Percentiles rank a stretch among this genome's conserved stretches.
These are phyloP conservation scores for Chromobotia macracanthus DNA, from an alignment of 2,797 vertebrate species.

Conservation along the genomic window DNA sequence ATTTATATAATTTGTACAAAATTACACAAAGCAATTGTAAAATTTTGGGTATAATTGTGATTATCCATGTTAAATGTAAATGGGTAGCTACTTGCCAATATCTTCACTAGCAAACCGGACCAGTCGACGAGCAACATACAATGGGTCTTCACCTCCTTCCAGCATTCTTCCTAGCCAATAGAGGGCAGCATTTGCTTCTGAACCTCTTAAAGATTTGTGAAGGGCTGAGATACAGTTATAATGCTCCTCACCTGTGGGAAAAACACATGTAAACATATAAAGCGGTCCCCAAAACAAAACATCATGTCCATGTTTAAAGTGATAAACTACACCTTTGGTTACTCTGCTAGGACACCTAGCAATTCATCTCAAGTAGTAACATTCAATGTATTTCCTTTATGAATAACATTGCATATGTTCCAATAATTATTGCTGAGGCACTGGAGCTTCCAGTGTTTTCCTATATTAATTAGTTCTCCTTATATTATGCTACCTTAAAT, in stretches of 20 bases:
- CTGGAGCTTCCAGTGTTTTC: too few species aligned
- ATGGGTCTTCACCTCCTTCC: constrained; percentile 93
- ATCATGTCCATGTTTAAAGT: too few species aligned
- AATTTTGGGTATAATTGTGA: background rate
- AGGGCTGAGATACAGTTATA: constrained; percentile 97
- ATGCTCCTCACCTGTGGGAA: constrained; percentile 87
- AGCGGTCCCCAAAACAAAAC: background rate
- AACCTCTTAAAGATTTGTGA: constrained; percentile 96
- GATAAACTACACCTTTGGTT: too few species aligned
- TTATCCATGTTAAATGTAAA: background rate
- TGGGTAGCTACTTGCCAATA: constrained; percentile 79
- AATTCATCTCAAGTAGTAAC: too few species aligned
- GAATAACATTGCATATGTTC: too few species aligned
- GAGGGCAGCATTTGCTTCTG: constrained; percentile 89
- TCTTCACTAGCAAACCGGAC: constrained; percentile 97
- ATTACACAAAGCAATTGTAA: too few species aligned
- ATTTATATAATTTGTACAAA: too few species aligned
- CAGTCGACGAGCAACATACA: constrained; percentile 92
- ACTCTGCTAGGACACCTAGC: too few species aligned
- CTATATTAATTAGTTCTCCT: too few species aligned
- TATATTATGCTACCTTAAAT: too few species aligned
- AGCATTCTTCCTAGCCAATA: constrained; percentile 99
- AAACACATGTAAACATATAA: background rate
- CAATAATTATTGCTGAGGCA: too few species aligned
- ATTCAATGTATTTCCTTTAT: too few species aligned